Base-by-base conservation (phyloP, 64 coral and sea anemone genomes). In the Dendronephthya gigantea region DNA sequence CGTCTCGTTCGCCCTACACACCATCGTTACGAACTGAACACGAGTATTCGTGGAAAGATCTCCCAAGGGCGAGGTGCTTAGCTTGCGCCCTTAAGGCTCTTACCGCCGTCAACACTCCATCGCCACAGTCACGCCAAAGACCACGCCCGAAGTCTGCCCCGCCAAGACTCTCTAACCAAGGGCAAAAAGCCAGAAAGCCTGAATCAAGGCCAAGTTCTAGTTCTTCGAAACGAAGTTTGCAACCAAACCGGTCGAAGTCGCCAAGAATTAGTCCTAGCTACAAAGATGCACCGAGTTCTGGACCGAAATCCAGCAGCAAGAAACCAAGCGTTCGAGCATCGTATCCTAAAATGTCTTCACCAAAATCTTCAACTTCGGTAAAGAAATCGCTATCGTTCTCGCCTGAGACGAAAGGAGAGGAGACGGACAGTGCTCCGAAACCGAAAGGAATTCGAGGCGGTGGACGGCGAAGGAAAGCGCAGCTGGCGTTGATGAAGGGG, bases 391-490 rank as follows among this genome's bases (percentile, higher is more conserved):
- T 79, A 29, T 79, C 72, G 1, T 79, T 79, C 72, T 79, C 72
- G 72, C 36, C 72, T 15, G 72, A 79, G 15, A 79, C 72, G 36
- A 79, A 79, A 19, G 72, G 22, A 3, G 72, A 79, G 0, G 72
- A 79, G 15, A 29, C 32, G 2, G 72, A 79, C 22, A 79, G 72
- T 39, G 9, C 32, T 36, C 72, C 28, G 29, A 79, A 79, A 19
- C 72, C 72, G 72, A 79, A 79, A 79, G 72, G 72, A 79, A 79
- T 79, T 16, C 72, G 72, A 5, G 72, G 72, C 29, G 72, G 72
- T 79, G 72, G 72, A 34, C 72, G 72, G 27, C 72, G 72, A 36
- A 79, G 72, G 32, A 79, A 79, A 39, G 72, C 72, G 19, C 32
- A 79, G 37, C 72, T 79, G 32, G 72, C 72, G 37, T 39, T 79